Percentiles rank a stretch among this genome's conserved stretches.
Evolutionary conservation across 2,888 invertebrate species (phyloP).

Genomic region (Xylophagus ater): DNA sequence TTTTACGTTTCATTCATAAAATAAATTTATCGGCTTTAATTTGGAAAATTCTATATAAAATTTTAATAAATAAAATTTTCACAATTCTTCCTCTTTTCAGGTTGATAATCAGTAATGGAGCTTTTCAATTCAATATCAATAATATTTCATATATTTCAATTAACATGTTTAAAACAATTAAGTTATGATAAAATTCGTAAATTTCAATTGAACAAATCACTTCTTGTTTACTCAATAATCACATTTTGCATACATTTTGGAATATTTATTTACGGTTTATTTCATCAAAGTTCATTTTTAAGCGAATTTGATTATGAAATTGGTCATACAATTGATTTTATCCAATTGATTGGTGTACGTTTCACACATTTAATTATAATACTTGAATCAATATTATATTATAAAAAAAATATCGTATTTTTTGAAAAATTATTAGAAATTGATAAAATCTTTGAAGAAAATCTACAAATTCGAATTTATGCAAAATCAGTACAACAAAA

Average conservation of each 20-base stretch:
- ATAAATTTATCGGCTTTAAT: too few relatives aligned
- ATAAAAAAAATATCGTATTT: conserved; percentile 21
- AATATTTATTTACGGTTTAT: not conserved
- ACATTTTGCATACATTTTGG: not conserved
- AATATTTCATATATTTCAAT: conserved; percentile 4
- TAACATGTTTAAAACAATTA: conserved; percentile 4
- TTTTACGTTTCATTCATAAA: too few relatives aligned
- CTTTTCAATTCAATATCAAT: not conserved
- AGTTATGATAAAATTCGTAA: not conserved
- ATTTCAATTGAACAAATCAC: not conserved
- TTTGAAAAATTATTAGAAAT: conserved; percentile 25
- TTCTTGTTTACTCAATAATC: conserved; percentile 3
- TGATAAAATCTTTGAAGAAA: conserved; percentile 27
- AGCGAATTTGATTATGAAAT: conserved; percentile 3
- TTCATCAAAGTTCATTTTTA: not conserved
- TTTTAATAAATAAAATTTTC: too few relatives aligned
- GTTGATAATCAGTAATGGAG: too few relatives aligned
- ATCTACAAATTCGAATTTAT: conserved; percentile 25
- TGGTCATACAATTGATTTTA: conserved; percentile 26
- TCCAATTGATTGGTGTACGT: conserved; percentile 31
- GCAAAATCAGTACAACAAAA: conserved; percentile 13
- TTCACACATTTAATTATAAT: conserved; percentile 27
- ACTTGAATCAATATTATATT: conserved; percentile 26
- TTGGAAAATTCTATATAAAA: too few relatives aligned
- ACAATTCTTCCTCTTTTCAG: too few relatives aligned